Conservation (phyloP, 2,888 invertebrate species). For the Netelia virgata region DNA sequence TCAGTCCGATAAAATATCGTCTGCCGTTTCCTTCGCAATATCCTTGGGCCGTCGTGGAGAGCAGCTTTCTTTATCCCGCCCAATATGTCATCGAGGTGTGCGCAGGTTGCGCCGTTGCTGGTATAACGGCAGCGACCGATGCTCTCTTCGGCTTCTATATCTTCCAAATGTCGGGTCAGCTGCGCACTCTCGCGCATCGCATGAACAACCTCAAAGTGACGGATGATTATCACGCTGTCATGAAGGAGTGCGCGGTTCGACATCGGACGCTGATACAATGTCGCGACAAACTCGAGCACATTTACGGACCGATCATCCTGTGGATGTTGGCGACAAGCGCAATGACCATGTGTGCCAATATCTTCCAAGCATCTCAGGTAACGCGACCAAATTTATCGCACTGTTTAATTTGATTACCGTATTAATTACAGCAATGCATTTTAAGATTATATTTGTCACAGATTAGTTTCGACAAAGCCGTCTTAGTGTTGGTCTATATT, state of each 20-base stretch:
- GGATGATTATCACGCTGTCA: slow-evolving; percentile 52
- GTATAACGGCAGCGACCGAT: slow-evolving; percentile 69
- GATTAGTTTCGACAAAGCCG: slow-evolving; percentile 34
- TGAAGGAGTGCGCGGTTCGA: slow-evolving; percentile 62
- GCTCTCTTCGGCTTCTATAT: slow-evolving; percentile 73
- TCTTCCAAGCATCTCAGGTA: slow-evolving; percentile 73
- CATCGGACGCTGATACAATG: slow-evolving; percentile 68
- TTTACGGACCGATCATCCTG: slow-evolving; percentile 73
- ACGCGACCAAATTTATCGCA: slow-evolving; percentile 36
- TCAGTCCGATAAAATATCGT: slow-evolving; percentile 56
- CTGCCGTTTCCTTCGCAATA: slow-evolving; percentile 68
- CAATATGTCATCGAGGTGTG: slow-evolving; percentile 66
- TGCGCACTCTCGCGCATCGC: slow-evolving; percentile 68
- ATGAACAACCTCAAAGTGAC: slow-evolving; percentile 55
- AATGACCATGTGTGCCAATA: slow-evolving; percentile 71
- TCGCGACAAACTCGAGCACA: slow-evolving; percentile 63
- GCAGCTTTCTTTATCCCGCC: slow-evolving; percentile 64
- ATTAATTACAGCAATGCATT: background rate
- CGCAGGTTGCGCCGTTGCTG: slow-evolving; percentile 48
- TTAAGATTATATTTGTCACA: background rate
- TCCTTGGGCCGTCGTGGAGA: slow-evolving; percentile 68
- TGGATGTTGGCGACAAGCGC: slow-evolving; percentile 70
- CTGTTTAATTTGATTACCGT: slow-evolving; percentile 30
- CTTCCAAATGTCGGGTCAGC: slow-evolving; percentile 74
- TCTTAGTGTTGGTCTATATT: slow-evolving; percentile 39